phyloP scores from a whole-genome alignment of 2,888 invertebrate genomes.

The Drosophila rubida region DNA sequence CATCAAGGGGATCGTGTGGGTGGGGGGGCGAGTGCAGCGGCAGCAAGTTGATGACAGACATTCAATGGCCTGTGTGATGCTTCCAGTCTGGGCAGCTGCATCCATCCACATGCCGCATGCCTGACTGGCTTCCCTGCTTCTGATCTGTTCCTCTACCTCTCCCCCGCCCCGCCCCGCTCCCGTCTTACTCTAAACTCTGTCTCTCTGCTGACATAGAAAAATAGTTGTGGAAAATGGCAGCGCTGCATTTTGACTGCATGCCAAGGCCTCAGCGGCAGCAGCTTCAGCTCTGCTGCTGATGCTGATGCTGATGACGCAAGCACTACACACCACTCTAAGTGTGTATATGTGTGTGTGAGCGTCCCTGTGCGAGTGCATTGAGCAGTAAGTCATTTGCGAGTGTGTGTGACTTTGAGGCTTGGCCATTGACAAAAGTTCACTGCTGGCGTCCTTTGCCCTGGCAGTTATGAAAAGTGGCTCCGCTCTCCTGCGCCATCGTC shows the following conservation, averaged over 20 bases:
- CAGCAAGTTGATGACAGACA: constrained; percentile 68
- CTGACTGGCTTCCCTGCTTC: constrained; percentile 37
- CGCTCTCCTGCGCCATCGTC: constrained; percentile 2
- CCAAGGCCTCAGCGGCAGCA: constrained; percentile 68
- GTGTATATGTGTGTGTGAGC: constrained; percentile 27
- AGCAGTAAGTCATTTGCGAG: constrained; percentile 64
- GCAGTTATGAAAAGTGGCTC: constrained; percentile 70
- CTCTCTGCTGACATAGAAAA: constrained; percentile 71
- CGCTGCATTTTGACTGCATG: constrained; percentile 77
- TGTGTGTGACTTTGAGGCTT: constrained; percentile 66
- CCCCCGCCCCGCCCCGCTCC: too few species aligned
- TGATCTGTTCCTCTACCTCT: too few species aligned
- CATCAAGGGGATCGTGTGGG: background rate
- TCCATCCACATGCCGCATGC: constrained; percentile 36
- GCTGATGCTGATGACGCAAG: constrained; percentile 74
- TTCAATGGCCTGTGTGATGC: constrained; percentile 58
- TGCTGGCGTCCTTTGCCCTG: constrained; percentile 41
- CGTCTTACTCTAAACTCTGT: constrained; percentile 1
- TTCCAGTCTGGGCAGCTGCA: constrained; percentile 52
- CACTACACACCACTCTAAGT: constrained; percentile 38
- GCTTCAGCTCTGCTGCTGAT: constrained; percentile 38
- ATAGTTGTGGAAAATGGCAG: constrained; percentile 64
- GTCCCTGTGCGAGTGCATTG: constrained; percentile 45
- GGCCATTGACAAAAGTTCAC: constrained; percentile 75
- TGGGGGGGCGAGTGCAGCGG: too few species aligned